Evolutionary conservation across 2,113 vertebrate species (phyloP).

Genomic region (Microtus montanus): DNA sequence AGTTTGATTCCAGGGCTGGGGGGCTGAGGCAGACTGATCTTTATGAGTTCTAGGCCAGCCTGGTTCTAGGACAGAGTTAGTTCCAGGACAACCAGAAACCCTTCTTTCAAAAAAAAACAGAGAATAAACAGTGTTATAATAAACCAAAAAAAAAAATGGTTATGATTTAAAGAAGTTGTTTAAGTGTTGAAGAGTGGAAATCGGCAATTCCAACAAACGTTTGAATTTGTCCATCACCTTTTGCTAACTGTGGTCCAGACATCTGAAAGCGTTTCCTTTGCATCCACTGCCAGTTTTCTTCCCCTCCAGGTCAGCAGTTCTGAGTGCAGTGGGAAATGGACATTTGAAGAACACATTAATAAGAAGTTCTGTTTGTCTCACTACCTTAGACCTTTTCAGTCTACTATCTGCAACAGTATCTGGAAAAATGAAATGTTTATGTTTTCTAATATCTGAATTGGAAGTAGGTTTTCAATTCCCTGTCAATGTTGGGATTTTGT

Average conservation of each 20-base stretch:
- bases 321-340: accelerated
- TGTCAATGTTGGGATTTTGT: background rate
- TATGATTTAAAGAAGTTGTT: background rate
- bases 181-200: background rate
- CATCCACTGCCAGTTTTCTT: accelerated
- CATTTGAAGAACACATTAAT: background rate
- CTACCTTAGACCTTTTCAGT: background rate
- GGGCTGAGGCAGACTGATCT: too few relatives aligned
- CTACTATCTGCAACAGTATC: background rate
- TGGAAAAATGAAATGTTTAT: background rate
- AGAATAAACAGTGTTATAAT: too few relatives aligned
- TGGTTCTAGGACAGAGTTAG: too few relatives aligned
- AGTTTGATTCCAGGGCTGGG: too few relatives aligned
- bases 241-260: background rate
- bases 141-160: too few relatives aligned
- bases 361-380: background rate
- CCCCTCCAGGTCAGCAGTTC: background rate
- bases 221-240: background rate
- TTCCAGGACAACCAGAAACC: too few relatives aligned
- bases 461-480: background rate
- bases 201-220: background rate
- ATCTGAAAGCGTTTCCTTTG: background rate
- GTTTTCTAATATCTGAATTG: background rate
- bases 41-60: too few relatives aligned
- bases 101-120: too few relatives aligned